phyloP scores from a whole-genome alignment of 2,113 vertebrate species.

The Tenrec ecaudatus region DNA sequence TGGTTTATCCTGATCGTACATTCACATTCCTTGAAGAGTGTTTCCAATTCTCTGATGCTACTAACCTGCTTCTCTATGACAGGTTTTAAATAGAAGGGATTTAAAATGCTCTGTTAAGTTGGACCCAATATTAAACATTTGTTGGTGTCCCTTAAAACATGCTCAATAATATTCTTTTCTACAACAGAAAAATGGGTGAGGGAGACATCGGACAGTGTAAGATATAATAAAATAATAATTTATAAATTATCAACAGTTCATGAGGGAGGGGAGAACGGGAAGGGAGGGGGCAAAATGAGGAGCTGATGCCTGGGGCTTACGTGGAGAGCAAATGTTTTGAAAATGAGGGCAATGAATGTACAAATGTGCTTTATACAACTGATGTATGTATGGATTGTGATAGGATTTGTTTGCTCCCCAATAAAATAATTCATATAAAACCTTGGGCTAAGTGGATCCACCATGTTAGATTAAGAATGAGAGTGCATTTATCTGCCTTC shows the following conservation, averaged over 20 bases:
- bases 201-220: too few species aligned
- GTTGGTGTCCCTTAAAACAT: neutral
- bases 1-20: neutral
- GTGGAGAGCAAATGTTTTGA: too few species aligned
- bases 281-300: too few species aligned
- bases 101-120: neutral
- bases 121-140: neutral
- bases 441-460: neutral
- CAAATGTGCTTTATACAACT: too few species aligned
- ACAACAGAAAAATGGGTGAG: too few species aligned
- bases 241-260: too few species aligned
- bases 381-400: too few species aligned
- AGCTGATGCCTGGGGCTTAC: too few species aligned
- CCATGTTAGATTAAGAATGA: conserved; percentile 4
- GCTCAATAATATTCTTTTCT: neutral
- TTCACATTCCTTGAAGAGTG: neutral
- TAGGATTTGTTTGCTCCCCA: too few species aligned
- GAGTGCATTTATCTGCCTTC: neutral
- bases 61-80: neutral
- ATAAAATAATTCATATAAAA: neutral
- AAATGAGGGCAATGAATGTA: too few species aligned
- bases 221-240: too few species aligned
- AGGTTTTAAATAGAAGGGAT: neutral
- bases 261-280: too few species aligned
- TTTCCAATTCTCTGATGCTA: neutral